phyloP scores from a whole-genome alignment of 2,113 vertebrate species.

The Buteo buteo region DNA sequence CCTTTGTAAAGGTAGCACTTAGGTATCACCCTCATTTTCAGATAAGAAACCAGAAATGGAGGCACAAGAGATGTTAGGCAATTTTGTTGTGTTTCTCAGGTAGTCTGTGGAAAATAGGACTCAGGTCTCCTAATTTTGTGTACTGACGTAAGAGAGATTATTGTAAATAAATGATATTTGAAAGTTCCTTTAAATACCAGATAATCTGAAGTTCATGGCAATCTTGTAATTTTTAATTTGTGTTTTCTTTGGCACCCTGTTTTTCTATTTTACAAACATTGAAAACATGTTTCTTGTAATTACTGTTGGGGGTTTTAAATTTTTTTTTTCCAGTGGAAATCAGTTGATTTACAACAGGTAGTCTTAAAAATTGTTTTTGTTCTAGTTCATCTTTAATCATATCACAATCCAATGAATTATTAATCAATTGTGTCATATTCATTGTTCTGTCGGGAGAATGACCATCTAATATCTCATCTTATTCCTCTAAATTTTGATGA shows the following conservation, averaged over 20 bases:
- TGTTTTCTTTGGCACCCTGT: neutral
- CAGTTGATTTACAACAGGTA: neutral
- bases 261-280: neutral
- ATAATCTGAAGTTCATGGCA: neutral
- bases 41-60: conserved; percentile 7
- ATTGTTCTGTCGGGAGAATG: neutral
- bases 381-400: neutral
- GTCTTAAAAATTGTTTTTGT: neutral
- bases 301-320: neutral
- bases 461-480: neutral
- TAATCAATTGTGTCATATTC: neutral
- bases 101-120: neutral
- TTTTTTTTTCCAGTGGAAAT: neutral
- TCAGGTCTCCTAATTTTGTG: neutral
- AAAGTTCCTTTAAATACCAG: neutral
- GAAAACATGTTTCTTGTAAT: neutral
- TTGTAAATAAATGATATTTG: neutral
- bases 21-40: neutral
- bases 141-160: neutral
- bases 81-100: neutral
- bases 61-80: neutral
- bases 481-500: neutral
- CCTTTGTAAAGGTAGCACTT: conserved; percentile 23
- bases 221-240: neutral
- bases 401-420: neutral